Evolutionary conservation across 2,113 vertebrate species (phyloP), one percentile per base, ranked within the genome.

Genomic region (Xiphophorus hellerii): DNA sequence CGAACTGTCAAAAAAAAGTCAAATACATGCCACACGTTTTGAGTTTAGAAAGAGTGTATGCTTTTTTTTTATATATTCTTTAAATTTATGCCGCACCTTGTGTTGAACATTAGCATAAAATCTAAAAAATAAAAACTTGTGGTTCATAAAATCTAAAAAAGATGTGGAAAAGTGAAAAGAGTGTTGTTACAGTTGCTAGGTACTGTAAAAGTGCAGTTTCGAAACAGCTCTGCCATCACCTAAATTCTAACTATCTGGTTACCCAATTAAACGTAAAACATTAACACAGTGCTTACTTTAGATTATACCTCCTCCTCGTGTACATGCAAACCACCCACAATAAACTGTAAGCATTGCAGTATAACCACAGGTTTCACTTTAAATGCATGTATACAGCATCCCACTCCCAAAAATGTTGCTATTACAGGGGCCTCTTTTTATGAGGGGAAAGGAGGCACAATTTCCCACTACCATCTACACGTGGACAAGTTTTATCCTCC

Each of bases 351-450:
- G 70, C 69, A 54, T 69, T 62, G 42, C 73, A 66, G 79, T 65
- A 20, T 84, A 84, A 88, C 71, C 73, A 82, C 81, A 80, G 74
- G 63, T 88, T 84, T 73, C 35, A 74, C 62, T 67, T 77, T 58
- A 84, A 77, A 82, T 81, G 71, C 78, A 51, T 72, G 74, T 69
- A 48, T 68, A 42, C 68, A 75, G 70, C 64, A 28, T 73, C 67
- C 69, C 82, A 78, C 74, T 81, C 69, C 73, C 78, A 85, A 77
- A 90, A 77, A 81, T 69, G 61, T 73, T 78, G 84, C 79, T 76
- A 83, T 83, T 84, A 89, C 54, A 48, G 48, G 62, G 72, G 76
- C 69, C 80, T 69, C 61, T 84, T 86, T 89, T 85, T 63, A 90
- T 74, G 42, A 76, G 73, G 66, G 37, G 42, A 78, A 54, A 66